Evolutionary conservation across 2,113 vertebrate species (phyloP).

Genomic region (Machaerirhynchus nigripectus): DNA sequence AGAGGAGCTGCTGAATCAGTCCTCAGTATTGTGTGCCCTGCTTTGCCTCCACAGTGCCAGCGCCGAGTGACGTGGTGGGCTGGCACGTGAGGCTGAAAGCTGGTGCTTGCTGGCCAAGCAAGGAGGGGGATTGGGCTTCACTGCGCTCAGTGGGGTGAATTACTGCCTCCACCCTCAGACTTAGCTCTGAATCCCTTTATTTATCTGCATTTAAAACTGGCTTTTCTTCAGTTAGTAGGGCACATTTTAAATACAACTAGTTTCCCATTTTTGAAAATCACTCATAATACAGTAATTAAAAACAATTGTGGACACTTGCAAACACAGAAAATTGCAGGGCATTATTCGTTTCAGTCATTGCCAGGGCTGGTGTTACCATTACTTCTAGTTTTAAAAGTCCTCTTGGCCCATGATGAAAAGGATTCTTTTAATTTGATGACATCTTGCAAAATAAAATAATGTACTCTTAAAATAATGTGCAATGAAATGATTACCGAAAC

Average conservation of each 20-base stretch:
- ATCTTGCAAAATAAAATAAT: constrained; percentile 37
- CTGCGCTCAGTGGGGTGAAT: neutral
- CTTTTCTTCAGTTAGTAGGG: neutral
- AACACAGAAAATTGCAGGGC: neutral
- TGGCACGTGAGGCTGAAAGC: neutral
- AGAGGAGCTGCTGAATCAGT: accelerated
- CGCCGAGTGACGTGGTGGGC: accelerated
- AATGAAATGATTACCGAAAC: neutral
- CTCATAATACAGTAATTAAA: neutral
- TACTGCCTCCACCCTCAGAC: neutral
- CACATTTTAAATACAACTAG: neutral
- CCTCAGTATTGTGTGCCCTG: neutral
- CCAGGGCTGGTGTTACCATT: neutral
- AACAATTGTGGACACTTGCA: neutral
- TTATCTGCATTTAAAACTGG: neutral
- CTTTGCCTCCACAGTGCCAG: neutral
- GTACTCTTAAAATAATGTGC: neutral
- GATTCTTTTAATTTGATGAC: neutral
- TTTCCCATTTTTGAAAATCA: constrained; percentile 18
- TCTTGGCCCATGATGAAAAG: neutral
- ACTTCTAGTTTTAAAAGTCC: neutral
- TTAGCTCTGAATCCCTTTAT: neutral
- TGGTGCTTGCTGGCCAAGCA: neutral
- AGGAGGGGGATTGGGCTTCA: neutral
- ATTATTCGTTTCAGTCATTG: neutral